Evolutionary conservation across 2,113 vertebrate species (phyloP).

Genomic region (Antechinus stuartii): DNA sequence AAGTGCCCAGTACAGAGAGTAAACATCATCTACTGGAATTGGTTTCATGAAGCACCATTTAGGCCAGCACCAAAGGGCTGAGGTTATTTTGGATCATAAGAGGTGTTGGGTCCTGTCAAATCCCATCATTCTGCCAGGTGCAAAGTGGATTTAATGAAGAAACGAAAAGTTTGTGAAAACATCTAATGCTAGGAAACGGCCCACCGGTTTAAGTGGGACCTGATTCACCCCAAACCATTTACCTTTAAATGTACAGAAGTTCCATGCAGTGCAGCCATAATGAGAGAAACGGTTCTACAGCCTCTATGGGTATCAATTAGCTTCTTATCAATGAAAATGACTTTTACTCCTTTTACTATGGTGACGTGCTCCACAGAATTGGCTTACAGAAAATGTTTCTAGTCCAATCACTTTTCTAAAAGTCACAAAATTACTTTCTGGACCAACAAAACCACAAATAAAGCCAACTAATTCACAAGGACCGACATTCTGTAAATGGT

Average conservation of each 20-base stretch:
- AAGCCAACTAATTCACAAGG: conserved; percentile 47
- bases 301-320: not conserved
- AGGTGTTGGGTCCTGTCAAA: not conserved
- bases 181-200: not conserved
- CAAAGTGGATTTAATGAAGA: not conserved
- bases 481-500: not conserved
- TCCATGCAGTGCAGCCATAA: not conserved
- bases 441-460: conserved; percentile 31
- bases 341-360: conserved; percentile 33
- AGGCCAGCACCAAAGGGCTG: conserved; percentile 71
- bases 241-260: not conserved
- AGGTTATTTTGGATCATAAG: not conserved
- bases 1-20: conserved; percentile 59
- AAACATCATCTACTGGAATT: not conserved
- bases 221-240: not conserved
- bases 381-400: conserved; percentile 43
- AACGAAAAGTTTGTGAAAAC: not conserved
- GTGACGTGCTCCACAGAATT: conserved; percentile 49
- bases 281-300: not conserved
- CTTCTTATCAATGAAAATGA: conserved; percentile 19
- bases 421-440: conserved; percentile 3
- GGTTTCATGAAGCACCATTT: conserved; percentile 52
- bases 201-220: not conserved
- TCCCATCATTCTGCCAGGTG: not conserved
- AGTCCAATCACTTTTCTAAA: not conserved